Evolutionary conservation across 2,797 vertebrate species (phyloP).

Genomic region (Crotalus adamanteus): DNA sequence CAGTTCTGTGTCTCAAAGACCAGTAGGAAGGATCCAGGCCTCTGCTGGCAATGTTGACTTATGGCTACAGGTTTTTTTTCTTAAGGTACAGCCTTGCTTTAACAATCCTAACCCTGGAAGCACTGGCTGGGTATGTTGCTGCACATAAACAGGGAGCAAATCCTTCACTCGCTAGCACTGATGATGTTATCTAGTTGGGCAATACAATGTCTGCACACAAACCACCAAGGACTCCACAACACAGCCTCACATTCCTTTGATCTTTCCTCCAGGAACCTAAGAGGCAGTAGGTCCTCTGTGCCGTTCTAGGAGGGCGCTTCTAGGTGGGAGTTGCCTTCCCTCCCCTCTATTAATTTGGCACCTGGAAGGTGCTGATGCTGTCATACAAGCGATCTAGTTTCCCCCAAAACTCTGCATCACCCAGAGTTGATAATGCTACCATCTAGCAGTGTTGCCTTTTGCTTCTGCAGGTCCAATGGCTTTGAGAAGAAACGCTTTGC

Average conservation of each 20-base stretch:
- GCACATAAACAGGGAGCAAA: not conserved
- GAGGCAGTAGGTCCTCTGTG: no score
- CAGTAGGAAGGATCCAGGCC: no score
- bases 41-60: not conserved
- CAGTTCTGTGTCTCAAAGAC: no score
- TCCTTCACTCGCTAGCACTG: not conserved
- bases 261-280: not conserved
- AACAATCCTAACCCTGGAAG: no score
- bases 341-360: not conserved
- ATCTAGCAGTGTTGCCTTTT: not conserved
- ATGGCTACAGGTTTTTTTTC: not conserved
- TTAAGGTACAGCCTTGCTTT: not conserved
- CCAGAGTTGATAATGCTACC: not conserved
- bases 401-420: rapidly evolving
- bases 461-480: constrained; percentile 85
- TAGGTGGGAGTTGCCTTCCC: not conserved
- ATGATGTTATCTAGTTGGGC: not conserved
- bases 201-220: not conserved
- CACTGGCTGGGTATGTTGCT: not conserved
- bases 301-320: not conserved
- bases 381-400: rapidly evolving
- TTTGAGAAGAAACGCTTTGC: constrained; percentile 92
- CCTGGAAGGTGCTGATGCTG: rapidly evolving
- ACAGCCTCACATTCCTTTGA: not conserved
- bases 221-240: not conserved